Evolutionary conservation across 2,888 invertebrate genomes (phyloP), one percentile per base, ranked within the genome.

Genomic region (Pachymerium ferrugineum): DNA sequence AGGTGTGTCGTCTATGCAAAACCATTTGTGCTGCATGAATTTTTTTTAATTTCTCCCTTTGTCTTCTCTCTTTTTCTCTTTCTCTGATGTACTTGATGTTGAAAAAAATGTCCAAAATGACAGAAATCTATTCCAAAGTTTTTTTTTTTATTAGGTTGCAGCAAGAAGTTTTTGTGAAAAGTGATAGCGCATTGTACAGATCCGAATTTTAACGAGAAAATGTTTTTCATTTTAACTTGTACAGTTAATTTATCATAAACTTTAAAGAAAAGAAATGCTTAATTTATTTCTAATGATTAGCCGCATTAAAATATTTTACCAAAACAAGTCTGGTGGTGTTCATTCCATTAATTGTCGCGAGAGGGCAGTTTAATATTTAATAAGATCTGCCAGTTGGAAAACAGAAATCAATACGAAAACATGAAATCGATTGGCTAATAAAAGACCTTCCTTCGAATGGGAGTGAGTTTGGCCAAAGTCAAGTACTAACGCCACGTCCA

Each of bases 1-100:
- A 47, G 47, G 47, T 47, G 47, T 47, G 16, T 47, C 8, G 47
- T 47, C 47, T 47, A 47, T 47, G 47, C 47, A 47, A 47, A 47
- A 38, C 47, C 47, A 47, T 19, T 47, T 47, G 47, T 47, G 47
- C 47, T 47, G 47, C 47, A 47, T 47, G 47, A 47, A 12, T 19
- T 3, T 47, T 47, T 47, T 47, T 47, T 19, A 14, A 4, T 38
- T 38, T 47, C 1, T 16, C 6, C 19, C 19, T 47, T 6, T 42
- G 4, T 42, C n/a, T 42, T 12, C 38, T 38, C n/a, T n/a, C n/a
- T 38, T n/a, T 2, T 38, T 12, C 38, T 38, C n/a, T 38, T 38
- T n/a, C 38, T 38, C 38, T 38, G 38, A 8, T 38, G 38, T 38
- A 38, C n/a, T 38, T 38, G 38, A 38, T 38, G 38, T 38, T 38